Evolutionary conservation across 92 coral and sea anemone genomes (phyloP).

Genomic region (Chrysogorgia sp.): DNA sequence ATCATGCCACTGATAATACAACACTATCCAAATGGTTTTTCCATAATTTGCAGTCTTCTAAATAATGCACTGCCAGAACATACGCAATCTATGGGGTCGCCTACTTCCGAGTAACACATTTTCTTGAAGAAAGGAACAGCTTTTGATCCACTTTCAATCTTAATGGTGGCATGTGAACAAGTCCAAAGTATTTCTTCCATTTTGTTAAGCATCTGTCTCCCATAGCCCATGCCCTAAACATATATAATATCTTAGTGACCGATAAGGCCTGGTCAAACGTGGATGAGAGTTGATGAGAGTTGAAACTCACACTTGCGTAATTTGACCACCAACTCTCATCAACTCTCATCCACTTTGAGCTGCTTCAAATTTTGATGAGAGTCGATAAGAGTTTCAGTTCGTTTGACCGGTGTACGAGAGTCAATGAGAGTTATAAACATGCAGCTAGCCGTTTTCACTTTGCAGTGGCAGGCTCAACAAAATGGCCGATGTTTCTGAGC

Average conservation of each 20-base stretch:
- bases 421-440: background rate
- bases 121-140: conserved; percentile 77
- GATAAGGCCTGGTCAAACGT: too few species aligned
- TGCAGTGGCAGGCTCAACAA: too few species aligned
- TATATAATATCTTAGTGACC: too few species aligned
- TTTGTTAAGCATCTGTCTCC: conserved; percentile 62
- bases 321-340: too few species aligned
- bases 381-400: too few species aligned
- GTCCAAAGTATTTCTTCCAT: conserved; percentile 69
- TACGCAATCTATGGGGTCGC: conserved; percentile 71
- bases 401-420: too few species aligned
- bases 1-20: too few species aligned
- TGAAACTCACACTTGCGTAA: too few species aligned
- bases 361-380: too few species aligned
- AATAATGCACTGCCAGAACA: conserved; percentile 79
- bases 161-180: conserved; percentile 65
- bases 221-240: conserved; percentile 77
- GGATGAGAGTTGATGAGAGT: too few species aligned
- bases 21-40: conserved; percentile 50
- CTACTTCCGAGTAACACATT: conserved; percentile 72
- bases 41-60: conserved; percentile 82
- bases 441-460: background rate
- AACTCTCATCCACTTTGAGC: too few species aligned
- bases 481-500: too few species aligned
- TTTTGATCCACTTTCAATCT: conserved; percentile 84